Evolutionary conservation across 2,888 invertebrate genomes (phyloP), one percentile per base, ranked within the genome.

Genomic region (Agonopterix alstromeriana): DNA sequence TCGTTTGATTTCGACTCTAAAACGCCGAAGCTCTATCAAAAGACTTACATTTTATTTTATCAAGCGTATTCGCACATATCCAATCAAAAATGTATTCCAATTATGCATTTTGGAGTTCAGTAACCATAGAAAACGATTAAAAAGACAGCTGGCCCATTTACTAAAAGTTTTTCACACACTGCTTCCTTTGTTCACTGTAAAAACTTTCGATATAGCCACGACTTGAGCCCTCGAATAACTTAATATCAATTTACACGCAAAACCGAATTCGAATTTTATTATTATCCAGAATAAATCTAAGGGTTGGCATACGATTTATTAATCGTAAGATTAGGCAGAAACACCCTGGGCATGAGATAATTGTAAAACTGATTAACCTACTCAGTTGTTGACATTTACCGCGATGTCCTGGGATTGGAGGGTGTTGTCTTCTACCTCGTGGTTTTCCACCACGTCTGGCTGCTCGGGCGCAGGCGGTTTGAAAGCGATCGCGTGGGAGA

Each of bases 401-500:
- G 70, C 60, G 46, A 73, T 64, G 55, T 82, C 80, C 54, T 73
- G 75, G 17, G 69, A 64, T 51, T 74, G 75, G 8, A 69, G 65
- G 3, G 73, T 60, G 2, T 60, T 46, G 27, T 55, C 57, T 35
- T 51, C 53, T 8, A 36, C 47, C 8, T 49, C 47, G 11, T 53
- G 55, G 43, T 49, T 51, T 43, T 63, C 60, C 10, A 49, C 4
- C 27, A 48, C 45, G 42, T 45, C 65, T 41, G 65, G 63, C 48
- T 57, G 55, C 40, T 57, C 60, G 12, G 60, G 61, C 27, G 69
- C 57, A 9, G 73, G 70, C 47, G 87, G 89, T 50, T 89, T 90
- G 84, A 96, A 96, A 48, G 94, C 93, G 57, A 93, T 91, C 52
- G 97, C 95, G 80, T 94, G 93, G 35, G 95, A 95, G 84, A 95